Evolutionary conservation across 2,113 vertebrate genomes (phyloP).

Genomic region (Pelobates fuscus): DNA sequence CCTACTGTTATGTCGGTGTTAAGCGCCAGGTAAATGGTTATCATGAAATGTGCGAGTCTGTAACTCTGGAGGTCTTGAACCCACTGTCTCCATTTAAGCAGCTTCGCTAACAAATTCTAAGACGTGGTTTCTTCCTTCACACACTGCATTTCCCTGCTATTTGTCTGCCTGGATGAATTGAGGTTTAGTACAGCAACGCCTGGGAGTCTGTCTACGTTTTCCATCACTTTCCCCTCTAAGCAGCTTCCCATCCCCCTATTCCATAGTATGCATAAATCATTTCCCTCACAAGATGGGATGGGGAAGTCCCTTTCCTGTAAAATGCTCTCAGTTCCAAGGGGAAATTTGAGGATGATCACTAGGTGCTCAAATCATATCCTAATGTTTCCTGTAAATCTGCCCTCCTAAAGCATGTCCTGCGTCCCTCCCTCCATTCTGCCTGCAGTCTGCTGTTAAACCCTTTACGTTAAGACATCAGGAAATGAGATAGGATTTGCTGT

Average conservation of each 20-base stretch:
- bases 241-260: background rate
- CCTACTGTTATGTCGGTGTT: no score
- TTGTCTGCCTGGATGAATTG: no score
- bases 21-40: no score
- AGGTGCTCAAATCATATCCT: constrained; percentile 21
- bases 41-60: no score
- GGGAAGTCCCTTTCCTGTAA: constrained; percentile 40
- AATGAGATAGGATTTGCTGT: constrained; percentile 47
- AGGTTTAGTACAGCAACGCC: no score
- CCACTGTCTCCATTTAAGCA: no score
- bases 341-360: constrained; percentile 24
- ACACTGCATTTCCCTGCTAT: no score
- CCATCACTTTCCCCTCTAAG: constrained; percentile 2
- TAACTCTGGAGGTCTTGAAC: no score
- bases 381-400: constrained; percentile 41
- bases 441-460: constrained; percentile 34
- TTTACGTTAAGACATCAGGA: constrained; percentile 45
- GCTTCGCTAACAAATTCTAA: no score
- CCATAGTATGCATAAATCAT: constrained; percentile 23
- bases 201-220: no score
- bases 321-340: constrained; percentile 3
- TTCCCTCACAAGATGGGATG: constrained; percentile 21
- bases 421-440: constrained; percentile 15
- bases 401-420: constrained; percentile 10
- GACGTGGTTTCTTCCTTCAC: no score